phyloP scores from a whole-genome alignment of 2,113 vertebrate species.

The Peromyscus polionotus region DNA sequence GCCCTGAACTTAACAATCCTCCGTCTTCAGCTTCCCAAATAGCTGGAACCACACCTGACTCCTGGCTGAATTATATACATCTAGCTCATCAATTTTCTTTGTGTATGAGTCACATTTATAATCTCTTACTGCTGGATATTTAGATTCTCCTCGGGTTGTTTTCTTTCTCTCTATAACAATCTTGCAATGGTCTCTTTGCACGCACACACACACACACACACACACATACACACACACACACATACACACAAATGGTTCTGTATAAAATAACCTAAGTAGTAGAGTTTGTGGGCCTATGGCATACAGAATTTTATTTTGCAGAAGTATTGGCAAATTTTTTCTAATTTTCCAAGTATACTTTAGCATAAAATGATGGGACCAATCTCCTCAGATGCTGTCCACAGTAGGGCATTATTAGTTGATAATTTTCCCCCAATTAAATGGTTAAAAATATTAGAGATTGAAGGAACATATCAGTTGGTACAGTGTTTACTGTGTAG shows the following conservation, averaged over 20 bases:
- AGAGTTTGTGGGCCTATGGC: not conserved
- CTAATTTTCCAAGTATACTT: not conserved
- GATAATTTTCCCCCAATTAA: conserved; percentile 26
- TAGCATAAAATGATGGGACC: not conserved
- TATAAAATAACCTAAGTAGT: conserved; percentile 1
- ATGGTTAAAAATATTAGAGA: not conserved
- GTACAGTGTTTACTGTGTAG: not conserved
- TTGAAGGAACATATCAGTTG: not conserved
- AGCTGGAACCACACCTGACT: not conserved
- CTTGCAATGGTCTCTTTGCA: not conserved
- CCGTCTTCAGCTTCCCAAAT: not conserved
- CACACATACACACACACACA: not conserved
- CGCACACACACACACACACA: not conserved
- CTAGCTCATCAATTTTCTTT: not conserved
- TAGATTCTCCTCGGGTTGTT: not conserved
- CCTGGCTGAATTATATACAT: not conserved
- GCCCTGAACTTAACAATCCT: not conserved
- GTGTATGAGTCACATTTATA: not conserved
- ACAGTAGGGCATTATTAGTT: not conserved
- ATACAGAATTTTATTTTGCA: conserved; percentile 5
- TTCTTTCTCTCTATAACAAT: not conserved
- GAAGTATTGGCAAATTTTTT: not conserved
- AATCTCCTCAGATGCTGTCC: not conserved
- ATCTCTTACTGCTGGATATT: not conserved
- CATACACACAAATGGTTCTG: not conserved